Percentiles rank a stretch among this genome's conserved stretches.
phyloP scores from a whole-genome alignment of 2,888 invertebrate species.

The Malthinus flaveolus region DNA sequence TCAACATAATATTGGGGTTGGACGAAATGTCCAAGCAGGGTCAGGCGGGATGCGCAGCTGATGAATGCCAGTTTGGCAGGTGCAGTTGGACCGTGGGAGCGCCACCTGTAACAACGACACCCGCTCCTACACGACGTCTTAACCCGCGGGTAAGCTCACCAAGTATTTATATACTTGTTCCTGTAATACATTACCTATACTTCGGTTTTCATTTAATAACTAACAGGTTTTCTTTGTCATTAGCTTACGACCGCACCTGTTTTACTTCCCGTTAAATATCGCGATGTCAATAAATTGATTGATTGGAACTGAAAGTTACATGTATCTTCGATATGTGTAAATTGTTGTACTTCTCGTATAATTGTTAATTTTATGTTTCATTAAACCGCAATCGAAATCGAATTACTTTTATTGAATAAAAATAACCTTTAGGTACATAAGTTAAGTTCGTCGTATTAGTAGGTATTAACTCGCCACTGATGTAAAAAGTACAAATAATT shows the following conservation, averaged over 20 bases:
- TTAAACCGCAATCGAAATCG: too few species aligned
- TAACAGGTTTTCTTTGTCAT: conserved; percentile 28
- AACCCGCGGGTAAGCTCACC: conserved; percentile 33
- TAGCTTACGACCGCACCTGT: conserved; percentile 26
- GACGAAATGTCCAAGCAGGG: conserved; percentile 16
- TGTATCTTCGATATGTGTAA: conserved; percentile 14
- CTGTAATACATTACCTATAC: conserved; percentile 29
- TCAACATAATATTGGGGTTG: conserved; percentile 22
- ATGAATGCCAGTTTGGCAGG: conserved; percentile 38
- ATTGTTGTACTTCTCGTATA: too few species aligned
- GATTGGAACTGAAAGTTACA: conserved; percentile 23
- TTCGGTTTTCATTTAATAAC: conserved; percentile 27
- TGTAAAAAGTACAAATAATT: too few species aligned
- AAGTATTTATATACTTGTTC: conserved; percentile 29
- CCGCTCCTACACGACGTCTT: conserved; percentile 33
- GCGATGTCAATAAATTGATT: conserved; percentile 26
- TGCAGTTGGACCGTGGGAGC: conserved; percentile 41
- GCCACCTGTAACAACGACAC: conserved; percentile 39
- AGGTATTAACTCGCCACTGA: too few species aligned
- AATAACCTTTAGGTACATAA: too few species aligned
- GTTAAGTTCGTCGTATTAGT: too few species aligned
- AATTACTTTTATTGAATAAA: too few species aligned
- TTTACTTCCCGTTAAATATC: conserved; percentile 27
- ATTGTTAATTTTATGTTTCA: too few species aligned
- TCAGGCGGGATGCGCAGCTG: conserved; percentile 31